Evolutionary conservation across 1,140 invertebrate genomes (phyloP).

Genomic region (Bombus confusus): DNA sequence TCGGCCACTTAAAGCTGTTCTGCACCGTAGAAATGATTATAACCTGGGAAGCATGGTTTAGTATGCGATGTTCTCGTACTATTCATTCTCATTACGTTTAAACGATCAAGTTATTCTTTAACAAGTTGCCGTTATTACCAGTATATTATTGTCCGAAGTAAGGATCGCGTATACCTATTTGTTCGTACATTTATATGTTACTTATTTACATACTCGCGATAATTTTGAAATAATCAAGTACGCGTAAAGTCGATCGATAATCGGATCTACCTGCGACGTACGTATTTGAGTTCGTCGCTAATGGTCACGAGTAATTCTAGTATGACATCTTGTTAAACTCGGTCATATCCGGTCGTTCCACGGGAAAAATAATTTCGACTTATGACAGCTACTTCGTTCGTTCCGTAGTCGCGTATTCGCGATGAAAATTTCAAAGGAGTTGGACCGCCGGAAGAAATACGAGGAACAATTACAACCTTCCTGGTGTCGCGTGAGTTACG

Average conservation of each 20-base stretch:
- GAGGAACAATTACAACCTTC: conserved; percentile 34
- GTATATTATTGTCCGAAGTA: too few species aligned
- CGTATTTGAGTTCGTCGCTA: neutral
- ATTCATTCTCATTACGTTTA: too few species aligned
- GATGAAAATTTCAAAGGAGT: conserved; percentile 34
- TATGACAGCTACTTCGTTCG: neutral
- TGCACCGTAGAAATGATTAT: neutral
- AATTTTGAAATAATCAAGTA: too few species aligned
- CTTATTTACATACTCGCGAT: too few species aligned
- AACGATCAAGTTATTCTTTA: too few species aligned
- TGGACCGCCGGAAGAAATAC: conserved; percentile 24
- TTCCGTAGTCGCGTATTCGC: neutral
- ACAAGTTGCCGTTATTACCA: too few species aligned
- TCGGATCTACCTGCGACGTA: too few species aligned
- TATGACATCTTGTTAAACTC: neutral
- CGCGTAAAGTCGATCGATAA: too few species aligned
- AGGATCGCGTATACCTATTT: too few species aligned
- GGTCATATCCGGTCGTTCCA: neutral
- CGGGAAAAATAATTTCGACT: conserved; percentile 15
- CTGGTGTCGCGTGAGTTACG: conserved; percentile 25
- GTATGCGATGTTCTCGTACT: neutral
- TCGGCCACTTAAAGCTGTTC: neutral
- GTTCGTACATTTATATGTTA: too few species aligned
- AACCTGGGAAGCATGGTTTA: neutral
- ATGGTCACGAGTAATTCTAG: neutral